These are phyloP conservation scores for Blastobasis adustella DNA, from an alignment of 2,888 invertebrate genomes.

Conservation along the genomic window DNA sequence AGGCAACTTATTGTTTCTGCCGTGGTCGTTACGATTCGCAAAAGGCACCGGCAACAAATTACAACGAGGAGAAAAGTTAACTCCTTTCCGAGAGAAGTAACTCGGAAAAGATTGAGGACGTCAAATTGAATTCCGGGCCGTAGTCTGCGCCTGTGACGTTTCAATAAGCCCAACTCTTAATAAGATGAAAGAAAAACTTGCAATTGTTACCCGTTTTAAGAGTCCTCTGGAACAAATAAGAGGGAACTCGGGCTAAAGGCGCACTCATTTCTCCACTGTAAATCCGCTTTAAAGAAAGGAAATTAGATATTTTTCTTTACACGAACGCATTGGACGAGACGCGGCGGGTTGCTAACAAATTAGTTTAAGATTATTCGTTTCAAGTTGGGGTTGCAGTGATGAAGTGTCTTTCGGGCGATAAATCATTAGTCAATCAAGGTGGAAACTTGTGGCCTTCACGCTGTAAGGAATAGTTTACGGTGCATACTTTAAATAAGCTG, in stretches of 20 bases:
- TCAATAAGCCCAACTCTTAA: constrained; percentile 23
- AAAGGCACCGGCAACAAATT: background rate
- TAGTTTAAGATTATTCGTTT: background rate
- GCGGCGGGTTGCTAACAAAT: background rate
- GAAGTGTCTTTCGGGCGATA: no score
- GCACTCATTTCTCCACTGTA: constrained; percentile 1
- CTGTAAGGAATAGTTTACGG: no score
- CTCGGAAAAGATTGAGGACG: constrained; percentile 9
- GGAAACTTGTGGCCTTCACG: no score
- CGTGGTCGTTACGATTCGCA: no score
- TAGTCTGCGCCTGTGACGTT: constrained; percentile 18
- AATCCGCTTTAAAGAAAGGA: constrained; percentile 1
- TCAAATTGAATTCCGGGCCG: constrained; percentile 20
- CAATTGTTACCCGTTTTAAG: constrained; percentile 22
- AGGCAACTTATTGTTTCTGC: no score
- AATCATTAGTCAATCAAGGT: no score
- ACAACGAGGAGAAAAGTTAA: constrained; percentile 1
- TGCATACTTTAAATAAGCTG: no score
- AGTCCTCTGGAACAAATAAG: constrained; percentile 26
- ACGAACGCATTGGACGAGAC: constrained; percentile 1
- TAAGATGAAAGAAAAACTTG: constrained; percentile 27
- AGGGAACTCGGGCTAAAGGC: constrained; percentile 5
- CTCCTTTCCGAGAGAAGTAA: constrained; percentile 7
- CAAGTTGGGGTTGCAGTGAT: no score
- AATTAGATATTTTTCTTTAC: constrained; percentile 6